Conservation (phyloP, 2,888 invertebrate genomes). For the Calliscelio sp. region DNA sequence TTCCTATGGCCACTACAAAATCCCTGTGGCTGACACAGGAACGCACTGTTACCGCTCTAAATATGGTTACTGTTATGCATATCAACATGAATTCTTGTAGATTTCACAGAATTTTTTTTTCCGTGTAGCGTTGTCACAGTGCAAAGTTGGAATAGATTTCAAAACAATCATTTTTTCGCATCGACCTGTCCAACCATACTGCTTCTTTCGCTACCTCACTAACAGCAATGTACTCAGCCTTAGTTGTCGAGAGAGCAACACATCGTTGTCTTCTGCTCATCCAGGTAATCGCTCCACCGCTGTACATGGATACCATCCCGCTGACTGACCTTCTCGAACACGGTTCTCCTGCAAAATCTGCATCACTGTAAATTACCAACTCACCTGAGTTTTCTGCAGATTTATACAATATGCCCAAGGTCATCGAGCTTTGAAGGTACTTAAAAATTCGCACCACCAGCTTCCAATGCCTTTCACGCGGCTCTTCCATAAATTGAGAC, state of each 20-base stretch:
- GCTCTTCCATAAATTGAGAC: slow-evolving; percentile 26
- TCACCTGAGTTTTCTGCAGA: not conserved
- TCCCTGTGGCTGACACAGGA: too few relatives aligned
- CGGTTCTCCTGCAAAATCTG: slow-evolving; percentile 40
- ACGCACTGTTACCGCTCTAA: too few relatives aligned
- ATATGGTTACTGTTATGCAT: too few relatives aligned
- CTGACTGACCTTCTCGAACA: slow-evolving; percentile 19
- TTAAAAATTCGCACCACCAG: slow-evolving; percentile 26
- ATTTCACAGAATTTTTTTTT: too few relatives aligned
- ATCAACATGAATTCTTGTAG: too few relatives aligned
- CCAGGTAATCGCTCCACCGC: slow-evolving; percentile 36
- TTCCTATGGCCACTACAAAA: too few relatives aligned
- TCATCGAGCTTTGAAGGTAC: not conserved
- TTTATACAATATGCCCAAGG: slow-evolving; percentile 18
- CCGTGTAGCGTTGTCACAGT: slow-evolving; percentile 19
- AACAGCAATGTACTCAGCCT: slow-evolving; percentile 44
- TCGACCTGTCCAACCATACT: slow-evolving; percentile 28
- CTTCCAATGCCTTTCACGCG: slow-evolving; percentile 39
- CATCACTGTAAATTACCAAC: slow-evolving; percentile 41
- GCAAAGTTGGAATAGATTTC: slow-evolving; percentile 16
- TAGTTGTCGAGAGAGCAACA: slow-evolving; percentile 33
- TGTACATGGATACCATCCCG: slow-evolving; percentile 24
- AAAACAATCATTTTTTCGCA: slow-evolving; percentile 7
- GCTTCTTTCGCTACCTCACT: slow-evolving; percentile 51
- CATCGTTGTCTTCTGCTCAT: slow-evolving; percentile 28